phyloP scores from a whole-genome alignment of 2,113 vertebrate genomes.

The Furnarius figulus region DNA sequence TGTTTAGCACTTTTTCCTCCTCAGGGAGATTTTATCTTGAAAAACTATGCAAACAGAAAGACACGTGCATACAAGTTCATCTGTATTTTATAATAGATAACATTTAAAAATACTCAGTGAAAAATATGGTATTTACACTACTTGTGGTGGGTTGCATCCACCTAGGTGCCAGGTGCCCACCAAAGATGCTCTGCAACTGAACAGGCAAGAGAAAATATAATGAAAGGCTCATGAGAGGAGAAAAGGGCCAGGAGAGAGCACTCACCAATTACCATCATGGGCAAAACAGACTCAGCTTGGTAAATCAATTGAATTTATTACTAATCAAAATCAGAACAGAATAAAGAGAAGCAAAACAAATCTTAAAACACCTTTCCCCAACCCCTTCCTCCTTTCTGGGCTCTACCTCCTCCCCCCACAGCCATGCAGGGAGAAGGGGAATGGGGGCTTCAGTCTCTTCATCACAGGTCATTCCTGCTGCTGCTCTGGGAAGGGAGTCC shows the following conservation, averaged over 20 bases:
- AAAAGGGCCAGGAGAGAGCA: background rate
- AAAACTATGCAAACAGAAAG: background rate
- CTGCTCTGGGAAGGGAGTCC: background rate
- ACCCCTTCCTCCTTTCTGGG: background rate
- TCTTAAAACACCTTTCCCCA: background rate
- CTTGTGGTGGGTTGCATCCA: background rate
- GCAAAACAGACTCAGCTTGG: background rate
- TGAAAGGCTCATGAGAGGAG: background rate
- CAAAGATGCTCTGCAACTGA: background rate
- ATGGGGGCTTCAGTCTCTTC: fast-evolving
- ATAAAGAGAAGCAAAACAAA: background rate
- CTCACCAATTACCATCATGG: fast-evolving
- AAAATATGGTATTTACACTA: background rate
- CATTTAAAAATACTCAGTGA: background rate
- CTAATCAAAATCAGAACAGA: background rate
- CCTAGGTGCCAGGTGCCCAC: background rate
- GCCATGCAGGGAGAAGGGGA: background rate
- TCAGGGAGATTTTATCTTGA: background rate
- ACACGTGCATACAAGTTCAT: background rate
- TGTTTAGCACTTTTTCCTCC: background rate
- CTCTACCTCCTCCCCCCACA: background rate
- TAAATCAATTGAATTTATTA: background rate
- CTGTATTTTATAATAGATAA: background rate
- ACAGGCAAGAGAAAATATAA: background rate
- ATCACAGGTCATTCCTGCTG: fast-evolving